Evolutionary conservation across 2,797 vertebrate species (phyloP).

Genomic region (Artibeus jamaicensis): DNA sequence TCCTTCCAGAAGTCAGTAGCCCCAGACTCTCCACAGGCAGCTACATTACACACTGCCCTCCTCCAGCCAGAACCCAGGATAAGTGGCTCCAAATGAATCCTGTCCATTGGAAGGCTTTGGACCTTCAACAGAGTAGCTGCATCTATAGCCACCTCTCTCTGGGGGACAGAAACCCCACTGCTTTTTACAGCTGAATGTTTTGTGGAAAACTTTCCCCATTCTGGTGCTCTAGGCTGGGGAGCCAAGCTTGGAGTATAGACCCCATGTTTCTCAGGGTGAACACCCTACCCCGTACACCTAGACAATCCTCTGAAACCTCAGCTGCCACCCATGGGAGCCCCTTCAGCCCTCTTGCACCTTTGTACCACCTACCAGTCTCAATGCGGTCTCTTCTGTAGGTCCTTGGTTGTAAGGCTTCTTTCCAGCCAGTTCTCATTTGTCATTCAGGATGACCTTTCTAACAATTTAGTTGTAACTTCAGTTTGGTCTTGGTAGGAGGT

Average conservation of each 20-base stretch:
- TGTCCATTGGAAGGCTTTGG: neutral
- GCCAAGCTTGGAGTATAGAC: neutral
- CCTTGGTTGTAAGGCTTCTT: neutral
- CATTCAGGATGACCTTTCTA: neutral
- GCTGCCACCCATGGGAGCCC: neutral
- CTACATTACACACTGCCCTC: too few relatives aligned
- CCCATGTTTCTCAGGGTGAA: neutral
- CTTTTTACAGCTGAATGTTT: neutral
- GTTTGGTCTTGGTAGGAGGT: neutral
- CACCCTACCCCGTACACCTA: neutral
- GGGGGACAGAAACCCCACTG: neutral
- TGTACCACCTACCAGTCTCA: neutral
- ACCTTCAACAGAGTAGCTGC: neutral
- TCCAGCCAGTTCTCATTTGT: neutral
- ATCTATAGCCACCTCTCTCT: neutral
- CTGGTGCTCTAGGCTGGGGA: neutral
- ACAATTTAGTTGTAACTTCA: neutral
- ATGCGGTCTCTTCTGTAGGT: neutral
- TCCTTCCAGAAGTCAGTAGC: too few relatives aligned
- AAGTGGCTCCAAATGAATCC: too few relatives aligned
- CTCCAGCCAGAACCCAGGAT: too few relatives aligned
- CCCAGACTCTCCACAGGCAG: too few relatives aligned
- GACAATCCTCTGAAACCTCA: neutral
- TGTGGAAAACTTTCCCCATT: neutral
- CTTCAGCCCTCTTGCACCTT: neutral